A percentile compares a stretch with the other conserved stretches of the same genome.
phyloP scores from a whole-genome alignment of 2,113 vertebrate genomes.

The Oxyruncus cristatus region DNA sequence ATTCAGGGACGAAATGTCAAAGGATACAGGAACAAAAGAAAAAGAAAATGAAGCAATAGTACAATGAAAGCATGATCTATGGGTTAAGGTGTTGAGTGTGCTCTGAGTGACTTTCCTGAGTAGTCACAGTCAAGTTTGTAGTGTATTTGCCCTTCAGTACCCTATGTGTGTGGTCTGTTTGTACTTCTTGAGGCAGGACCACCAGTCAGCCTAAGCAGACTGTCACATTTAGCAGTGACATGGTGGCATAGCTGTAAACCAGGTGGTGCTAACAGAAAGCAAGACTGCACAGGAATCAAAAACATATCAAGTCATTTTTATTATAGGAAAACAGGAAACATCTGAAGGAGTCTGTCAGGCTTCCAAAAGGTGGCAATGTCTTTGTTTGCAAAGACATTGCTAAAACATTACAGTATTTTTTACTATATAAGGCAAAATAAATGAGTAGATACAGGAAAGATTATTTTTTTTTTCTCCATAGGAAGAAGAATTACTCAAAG shows the following conservation, averaged over 20 bases:
- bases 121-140: not conserved
- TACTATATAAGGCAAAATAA: slow-evolving; percentile 1
- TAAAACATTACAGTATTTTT: not conserved
- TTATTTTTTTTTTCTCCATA: not conserved
- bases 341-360: slow-evolving; percentile 14
- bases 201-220: not conserved
- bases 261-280: not conserved
- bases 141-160: not conserved
- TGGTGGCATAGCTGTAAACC: not conserved
- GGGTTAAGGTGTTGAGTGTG: not conserved
- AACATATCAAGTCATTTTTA: not conserved
- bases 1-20: not conserved
- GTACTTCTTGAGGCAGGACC: not conserved
- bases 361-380: not conserved
- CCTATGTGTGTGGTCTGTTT: not conserved
- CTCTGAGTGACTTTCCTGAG: not conserved
- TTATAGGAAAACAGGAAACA: slow-evolving; percentile 36
- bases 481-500: not conserved
- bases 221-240: not conserved
- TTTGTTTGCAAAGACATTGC: slow-evolving; percentile 2
- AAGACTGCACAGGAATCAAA: slow-evolving; percentile 10
- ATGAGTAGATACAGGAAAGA: not conserved
- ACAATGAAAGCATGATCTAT: not conserved
- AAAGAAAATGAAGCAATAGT: not conserved
- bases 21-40: not conserved